Evolutionary conservation across 2,113 vertebrate genomes (phyloP), one percentile per base, ranked within the genome.

Genomic region (Poeciliopsis prolifica): DNA sequence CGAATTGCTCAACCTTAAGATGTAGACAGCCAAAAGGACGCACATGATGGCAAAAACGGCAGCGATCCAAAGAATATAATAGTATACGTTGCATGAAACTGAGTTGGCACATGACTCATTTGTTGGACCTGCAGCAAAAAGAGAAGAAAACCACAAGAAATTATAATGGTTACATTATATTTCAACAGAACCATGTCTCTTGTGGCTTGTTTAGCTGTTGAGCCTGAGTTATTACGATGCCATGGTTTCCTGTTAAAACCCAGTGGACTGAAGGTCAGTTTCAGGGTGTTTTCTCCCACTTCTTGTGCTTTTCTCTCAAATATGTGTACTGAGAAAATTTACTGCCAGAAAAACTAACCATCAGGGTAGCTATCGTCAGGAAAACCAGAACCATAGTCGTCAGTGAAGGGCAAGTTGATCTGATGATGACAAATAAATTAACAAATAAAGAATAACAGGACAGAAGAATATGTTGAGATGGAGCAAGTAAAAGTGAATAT

Each of bases 191-290:
- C 82, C 83, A 85, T 72, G 86, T 80, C 68, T 90, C 86, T 88
- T 87, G 84, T 80, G 73, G 75, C 30, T 31, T 80, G 54, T 73
- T 79, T 80, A 65, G 68, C 68, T 87, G 72, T 81, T 81, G 37
- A 67, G 70, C 40, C 84, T 82, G 70, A 81, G 68, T 79, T 89
- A 80, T 77, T 78, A 76, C 85, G 75, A 74, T 72, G 79, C 86
- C 85, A 88, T 48, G 63, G 58, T 69, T 91, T 90, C 90, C 88
- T 90, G 86, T 84, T 83, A 28, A 84, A 82, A 58, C 77, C 72
- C 78, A 81, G 75, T 40, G 74, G 78, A 42, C 35, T 63, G 68
- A n/a, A 76, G 61, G 75, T 69, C 65, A 58, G 74, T 84, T 88
- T 86, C 33, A 79, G 30, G 51, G 61, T 76, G 37, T 74, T 73